A percentile compares a stretch with the other conserved stretches of the same genome.
Evolutionary conservation across 2,888 invertebrate genomes (phyloP).

Genomic region (Xanthia icteritia): DNA sequence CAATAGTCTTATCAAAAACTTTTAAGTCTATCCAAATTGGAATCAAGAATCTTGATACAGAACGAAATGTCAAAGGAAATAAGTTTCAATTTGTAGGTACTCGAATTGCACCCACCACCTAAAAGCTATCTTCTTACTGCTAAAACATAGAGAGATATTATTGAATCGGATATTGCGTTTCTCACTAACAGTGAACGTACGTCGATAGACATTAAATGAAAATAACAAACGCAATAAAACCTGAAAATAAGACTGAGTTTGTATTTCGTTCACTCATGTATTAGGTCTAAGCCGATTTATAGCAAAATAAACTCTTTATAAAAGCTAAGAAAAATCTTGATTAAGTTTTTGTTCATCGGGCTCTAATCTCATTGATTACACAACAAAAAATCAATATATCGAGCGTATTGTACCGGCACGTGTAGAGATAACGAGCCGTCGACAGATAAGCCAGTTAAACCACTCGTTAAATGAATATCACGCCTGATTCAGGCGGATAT

Average conservation of each 20-base stretch:
- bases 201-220: background rate
- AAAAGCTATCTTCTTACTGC: background rate
- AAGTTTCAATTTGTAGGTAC: background rate
- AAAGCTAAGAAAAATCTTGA: slow-evolving; percentile 3
- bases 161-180: background rate
- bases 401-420: slow-evolving; percentile 30
- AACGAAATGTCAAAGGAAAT: background rate
- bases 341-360: background rate
- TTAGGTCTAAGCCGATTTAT: background rate
- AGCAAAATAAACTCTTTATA: background rate
- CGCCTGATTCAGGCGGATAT: slow-evolving; percentile 1
- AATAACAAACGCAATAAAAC: background rate
- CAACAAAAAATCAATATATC: slow-evolving; percentile 24
- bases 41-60: background rate
- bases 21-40: background rate
- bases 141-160: background rate
- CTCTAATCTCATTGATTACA: slow-evolving; percentile 34
- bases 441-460: slow-evolving; percentile 51
- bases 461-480: slow-evolving; percentile 21
- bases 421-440: slow-evolving; percentile 53
- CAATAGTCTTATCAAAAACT: background rate
- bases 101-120: background rate
- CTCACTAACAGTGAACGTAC: background rate
- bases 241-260: background rate
- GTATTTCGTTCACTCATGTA: background rate